Evolutionary conservation across 1,140 invertebrate genomes (phyloP), one percentile per base, ranked within the genome.

Genomic region (Lutraria rhynchaena): DNA sequence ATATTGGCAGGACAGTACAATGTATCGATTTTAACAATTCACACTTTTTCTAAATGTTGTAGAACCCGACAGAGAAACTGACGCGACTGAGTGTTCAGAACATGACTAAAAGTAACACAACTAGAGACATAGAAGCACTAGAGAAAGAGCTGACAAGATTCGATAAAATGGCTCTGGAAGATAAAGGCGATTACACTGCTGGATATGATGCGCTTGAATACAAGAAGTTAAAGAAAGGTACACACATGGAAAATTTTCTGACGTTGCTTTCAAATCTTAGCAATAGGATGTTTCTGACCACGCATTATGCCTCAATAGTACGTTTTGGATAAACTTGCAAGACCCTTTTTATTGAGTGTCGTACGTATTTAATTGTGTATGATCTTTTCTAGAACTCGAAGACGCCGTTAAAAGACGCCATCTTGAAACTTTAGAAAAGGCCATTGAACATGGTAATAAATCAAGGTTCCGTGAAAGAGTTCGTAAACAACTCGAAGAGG

Each of bases 381-480:
- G 37, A 15, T 44, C 35, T n/a, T 24, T 29, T 33, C 31, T 76
- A 89, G 88, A 87, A 61, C 74, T 89, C 13, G 46, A 83, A 24
- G 84, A 86, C 46, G 82, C 87, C 0, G 82, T 89, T 27, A 65
- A 80, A 24, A 65, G 85, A 27, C 82, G 88, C n/a, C 78, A 89
- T 61, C 81, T 87, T 33, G 84, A 82, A 17, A 85, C 84, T 15
- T 71, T 89, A 19, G 86, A 86, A 46, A 85, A 74, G 35, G 83
- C 83, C 0, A 87, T 89, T 11, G 44, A 70, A 11, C 77, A 76
- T 1, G 86, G 81, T 1, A 35, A 82, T 24, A 67, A 46, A 4
- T 84, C 82, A 7, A 61, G 77, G 11, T 86, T 80, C 27, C 49
- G 63, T 2, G 60, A 77, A 13, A 83, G 85, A 61, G 70, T 89